phyloP scores from a whole-genome alignment of 2,888 invertebrate species.

The Stratiomys singularior region DNA sequence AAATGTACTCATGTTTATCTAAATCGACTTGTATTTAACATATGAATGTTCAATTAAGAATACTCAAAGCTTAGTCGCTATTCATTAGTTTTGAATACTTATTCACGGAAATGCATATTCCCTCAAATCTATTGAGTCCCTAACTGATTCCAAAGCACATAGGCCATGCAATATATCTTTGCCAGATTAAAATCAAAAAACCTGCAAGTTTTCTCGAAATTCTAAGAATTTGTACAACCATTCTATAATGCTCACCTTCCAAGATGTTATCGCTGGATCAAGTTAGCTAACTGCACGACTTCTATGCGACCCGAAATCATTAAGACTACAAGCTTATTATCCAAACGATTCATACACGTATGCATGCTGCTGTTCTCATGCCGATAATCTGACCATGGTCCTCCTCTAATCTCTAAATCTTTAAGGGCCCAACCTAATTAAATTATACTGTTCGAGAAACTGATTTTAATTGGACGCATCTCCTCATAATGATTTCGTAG shows the following conservation, averaged over 20 bases:
- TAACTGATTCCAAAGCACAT: too few species aligned
- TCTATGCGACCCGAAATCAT: neutral
- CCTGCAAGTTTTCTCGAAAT: too few species aligned
- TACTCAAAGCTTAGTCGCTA: too few species aligned
- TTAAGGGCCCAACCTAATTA: neutral
- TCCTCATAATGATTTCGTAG: neutral
- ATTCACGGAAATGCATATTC: too few species aligned
- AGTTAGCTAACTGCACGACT: neutral
- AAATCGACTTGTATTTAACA: too few species aligned
- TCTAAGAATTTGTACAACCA: too few species aligned
- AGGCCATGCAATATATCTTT: too few species aligned
- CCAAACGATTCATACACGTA: neutral
- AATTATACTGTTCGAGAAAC: conserved; percentile 1
- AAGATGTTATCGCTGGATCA: neutral
- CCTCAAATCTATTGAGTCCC: too few species aligned
- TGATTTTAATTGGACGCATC: conserved; percentile 11
- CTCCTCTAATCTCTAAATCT: neutral
- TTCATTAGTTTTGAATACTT: too few species aligned
- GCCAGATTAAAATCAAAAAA: too few species aligned
- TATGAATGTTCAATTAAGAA: too few species aligned
- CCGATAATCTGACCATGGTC: neutral
- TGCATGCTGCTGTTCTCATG: neutral
- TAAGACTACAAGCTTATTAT: neutral
- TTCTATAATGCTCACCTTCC: neutral
- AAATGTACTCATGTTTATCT: too few species aligned